Conservation (phyloP, 2,797 vertebrate genomes). For the Dermochelys coriacea region DNA sequence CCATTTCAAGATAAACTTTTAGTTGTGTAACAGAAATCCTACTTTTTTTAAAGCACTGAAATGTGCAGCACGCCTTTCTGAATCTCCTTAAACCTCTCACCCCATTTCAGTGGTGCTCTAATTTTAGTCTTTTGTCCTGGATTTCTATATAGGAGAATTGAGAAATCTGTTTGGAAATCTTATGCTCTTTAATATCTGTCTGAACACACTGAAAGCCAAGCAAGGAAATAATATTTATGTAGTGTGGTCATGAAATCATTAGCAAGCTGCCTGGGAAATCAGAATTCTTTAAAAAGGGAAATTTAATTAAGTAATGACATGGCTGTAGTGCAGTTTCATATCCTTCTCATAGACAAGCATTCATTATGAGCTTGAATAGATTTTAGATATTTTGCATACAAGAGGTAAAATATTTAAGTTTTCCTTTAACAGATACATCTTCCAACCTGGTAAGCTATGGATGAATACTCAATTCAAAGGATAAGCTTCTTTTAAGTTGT, state of each 20-base stretch:
- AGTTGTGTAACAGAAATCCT: not conserved
- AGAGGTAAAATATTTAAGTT: conserved; percentile 53
- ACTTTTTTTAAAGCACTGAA: conserved; percentile 36
- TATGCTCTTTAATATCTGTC: conserved; percentile 41
- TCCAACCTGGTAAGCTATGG: not conserved
- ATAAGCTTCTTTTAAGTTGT: not conserved
- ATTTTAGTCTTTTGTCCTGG: not conserved
- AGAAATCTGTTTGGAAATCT: conserved; percentile 43
- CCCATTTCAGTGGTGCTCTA: not conserved
- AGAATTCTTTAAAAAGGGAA: conserved; percentile 44
- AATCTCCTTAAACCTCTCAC: not conserved
- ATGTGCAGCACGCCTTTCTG: not conserved
- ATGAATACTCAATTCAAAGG: not conserved
- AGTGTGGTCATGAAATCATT: conserved; percentile 71
- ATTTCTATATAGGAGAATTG: not conserved
- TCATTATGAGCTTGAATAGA: conserved; percentile 62
- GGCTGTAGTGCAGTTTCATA: conserved; percentile 42
- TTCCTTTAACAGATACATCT: not conserved
- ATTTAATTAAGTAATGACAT: conserved; percentile 71
- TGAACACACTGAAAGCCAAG: conserved; percentile 56
- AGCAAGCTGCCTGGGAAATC: conserved; percentile 61
- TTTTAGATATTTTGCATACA: conserved; percentile 59
- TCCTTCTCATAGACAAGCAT: conserved; percentile 35
- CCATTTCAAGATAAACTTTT: not conserved
- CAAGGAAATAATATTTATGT: conserved; percentile 61